phyloP scores from a whole-genome alignment of 2,113 vertebrate species.

The Ciconia boyciana region DNA sequence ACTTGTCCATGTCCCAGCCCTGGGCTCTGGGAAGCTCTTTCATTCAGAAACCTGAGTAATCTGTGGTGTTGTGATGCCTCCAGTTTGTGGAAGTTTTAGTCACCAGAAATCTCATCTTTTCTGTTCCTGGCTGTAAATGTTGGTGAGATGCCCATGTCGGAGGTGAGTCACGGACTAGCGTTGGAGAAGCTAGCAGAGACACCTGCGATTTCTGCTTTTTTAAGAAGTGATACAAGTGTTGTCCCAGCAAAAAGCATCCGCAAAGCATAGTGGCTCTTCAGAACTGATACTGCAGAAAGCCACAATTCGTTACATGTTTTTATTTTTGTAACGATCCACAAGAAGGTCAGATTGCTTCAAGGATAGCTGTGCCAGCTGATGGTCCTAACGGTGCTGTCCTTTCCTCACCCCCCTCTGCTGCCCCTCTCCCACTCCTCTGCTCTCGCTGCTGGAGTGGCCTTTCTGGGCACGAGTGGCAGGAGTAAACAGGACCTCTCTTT shows the following conservation, averaged over 20 bases:
- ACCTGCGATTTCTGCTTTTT: not conserved
- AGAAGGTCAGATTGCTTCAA: not conserved
- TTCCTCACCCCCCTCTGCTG: not conserved
- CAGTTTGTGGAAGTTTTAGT: not conserved
- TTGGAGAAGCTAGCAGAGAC: not conserved
- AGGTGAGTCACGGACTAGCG: not conserved
- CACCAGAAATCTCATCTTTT: not conserved
- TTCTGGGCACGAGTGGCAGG: not conserved
- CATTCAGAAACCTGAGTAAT: not conserved
- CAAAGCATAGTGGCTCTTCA: not conserved
- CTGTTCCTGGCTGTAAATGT: not conserved
- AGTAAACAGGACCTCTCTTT: not conserved
- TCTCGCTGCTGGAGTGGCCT: fast-evolving
- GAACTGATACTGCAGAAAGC: not conserved
- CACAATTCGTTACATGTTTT: not conserved
- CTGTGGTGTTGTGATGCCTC: not conserved
- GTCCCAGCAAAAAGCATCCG: not conserved
- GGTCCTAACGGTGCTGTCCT: not conserved
- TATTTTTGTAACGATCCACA: not conserved
- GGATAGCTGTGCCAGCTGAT: not conserved
- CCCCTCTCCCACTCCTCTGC: not conserved
- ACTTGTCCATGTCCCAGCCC: not conserved
- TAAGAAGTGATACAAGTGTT: not conserved
- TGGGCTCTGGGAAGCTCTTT: not conserved
- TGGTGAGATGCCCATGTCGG: not conserved